phyloP scores from a whole-genome alignment of 2,888 invertebrate species.

The Homarus gammarus region DNA sequence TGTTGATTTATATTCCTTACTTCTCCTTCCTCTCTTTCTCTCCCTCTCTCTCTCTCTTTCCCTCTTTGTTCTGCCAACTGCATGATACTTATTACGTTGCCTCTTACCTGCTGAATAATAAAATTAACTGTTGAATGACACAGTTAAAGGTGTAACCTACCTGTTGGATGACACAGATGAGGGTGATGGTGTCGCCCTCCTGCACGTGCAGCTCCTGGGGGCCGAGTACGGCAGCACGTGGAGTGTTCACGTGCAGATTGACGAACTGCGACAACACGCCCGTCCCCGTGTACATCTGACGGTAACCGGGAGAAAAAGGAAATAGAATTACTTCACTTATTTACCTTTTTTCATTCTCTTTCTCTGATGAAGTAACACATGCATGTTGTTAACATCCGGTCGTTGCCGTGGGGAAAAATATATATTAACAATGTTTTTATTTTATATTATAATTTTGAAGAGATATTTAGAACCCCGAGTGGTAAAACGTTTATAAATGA shows the following conservation, averaged over 20 bases:
- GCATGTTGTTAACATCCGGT: no score
- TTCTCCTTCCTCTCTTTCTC: not conserved
- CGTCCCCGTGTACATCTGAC: conserved; percentile 69
- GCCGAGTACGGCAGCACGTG: conserved; percentile 61
- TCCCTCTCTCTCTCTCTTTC: not conserved
- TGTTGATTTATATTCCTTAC: not conserved
- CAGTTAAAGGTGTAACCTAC: conserved; percentile 14
- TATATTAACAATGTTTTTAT: no score
- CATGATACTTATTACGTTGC: not conserved
- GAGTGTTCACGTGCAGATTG: conserved; percentile 65
- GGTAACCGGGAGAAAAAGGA: not conserved
- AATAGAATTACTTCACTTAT: no score
- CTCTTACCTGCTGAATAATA: conserved; percentile 48
- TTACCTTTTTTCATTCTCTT: no score
- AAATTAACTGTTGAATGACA: not conserved
- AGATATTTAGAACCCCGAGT: no score
- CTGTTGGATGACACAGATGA: conserved; percentile 70
- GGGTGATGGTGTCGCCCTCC: conserved; percentile 68
- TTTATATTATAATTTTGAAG: no score
- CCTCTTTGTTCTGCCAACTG: not conserved
- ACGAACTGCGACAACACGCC: conserved; percentile 75
- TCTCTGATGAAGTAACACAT: no score
- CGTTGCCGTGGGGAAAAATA: no score
- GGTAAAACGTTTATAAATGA: no score
- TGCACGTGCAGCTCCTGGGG: conserved; percentile 65